Base-by-base conservation (phyloP, 1,140 invertebrate genomes). In the Zeugodacus cucurbitae region DNA sequence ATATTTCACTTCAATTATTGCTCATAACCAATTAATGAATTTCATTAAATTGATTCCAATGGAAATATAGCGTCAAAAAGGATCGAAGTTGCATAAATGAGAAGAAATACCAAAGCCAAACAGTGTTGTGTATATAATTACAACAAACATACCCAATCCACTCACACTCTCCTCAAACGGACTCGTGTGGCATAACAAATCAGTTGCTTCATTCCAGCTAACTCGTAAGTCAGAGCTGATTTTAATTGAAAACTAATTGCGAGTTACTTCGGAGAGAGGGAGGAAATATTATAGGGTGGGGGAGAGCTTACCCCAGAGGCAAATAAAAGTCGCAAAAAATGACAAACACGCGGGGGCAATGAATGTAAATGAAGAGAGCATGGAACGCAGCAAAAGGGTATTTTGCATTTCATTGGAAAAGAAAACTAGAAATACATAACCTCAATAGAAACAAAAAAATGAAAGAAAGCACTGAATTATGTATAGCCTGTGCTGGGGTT, bases 241-340 rank as follows among this genome's bases (percentile, higher is more conserved):
- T 82, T 82, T 82, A 82, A 82, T 82, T 82, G 74, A 82, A 82
- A 82, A 82, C 22, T 82, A 82, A 82, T 82, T 82, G 74, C 20
- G n/a, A 82, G 26, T 82, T 26, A 48, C 48, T 17, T 5, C 1
- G 32, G 34, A 2, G 20, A 74, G 67, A 34, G 37, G 17, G 17
- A 0, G 20, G 6, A 74, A 14, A 54, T 54, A 4, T 3, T 54
- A 54, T 41, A 5, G n/a, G 22, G 4, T 26, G 37, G n/a, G 17
- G 22, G 41, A 20, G 34, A 14, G 32, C 32, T 17, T 20, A 48
- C 22, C 22, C 41, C 3, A 7, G n/a, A n/a, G 41, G 74, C 58
- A 62, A 26, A 34, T 17, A 20, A 44, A 34, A 10, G 14, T 20
- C 7, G 7, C 7, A 41, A 78, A 48, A 48, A 48, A 48, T 44